Base-by-base conservation (phyloP, 1,140 invertebrate species). In the Eupristina koningsbergeri region DNA sequence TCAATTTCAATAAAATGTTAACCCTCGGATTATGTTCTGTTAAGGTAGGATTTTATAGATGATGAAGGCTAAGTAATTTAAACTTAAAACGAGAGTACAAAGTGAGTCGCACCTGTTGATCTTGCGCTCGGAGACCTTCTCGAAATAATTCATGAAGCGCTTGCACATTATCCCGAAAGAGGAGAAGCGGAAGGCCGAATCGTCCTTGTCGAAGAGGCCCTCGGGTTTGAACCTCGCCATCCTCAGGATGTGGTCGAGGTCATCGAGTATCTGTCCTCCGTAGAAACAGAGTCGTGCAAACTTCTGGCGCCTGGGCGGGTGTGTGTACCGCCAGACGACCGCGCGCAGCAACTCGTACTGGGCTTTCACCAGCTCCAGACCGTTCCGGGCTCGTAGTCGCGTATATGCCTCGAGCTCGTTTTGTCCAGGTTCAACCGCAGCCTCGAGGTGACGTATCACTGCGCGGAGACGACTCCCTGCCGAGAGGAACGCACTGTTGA, bases 91-190 rank as follows among this genome's bases (percentile, higher is more conserved):
- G 17, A 17, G 36, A 6, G 11, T 3, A 19, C 22, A 17, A 13
- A 34, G 26, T 36, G 19, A 47, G 9, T 5, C 76, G 31, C 83
- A 92, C 91, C 87, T 91, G 87, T 93, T 93, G 58, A 92, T 71
- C 73, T 85, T 89, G 36, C 87, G 87, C 67, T 93, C 92, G 0
- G 92, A 91, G n/a, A 90, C 85, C 45, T 89, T 92, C 85, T 93
- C 92, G 76, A 92, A 93, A 69, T 90, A 90, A 58, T 92, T 89
- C 91, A 93, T 92, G 74, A 92, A 93, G 8, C 86, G 81, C 81
- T 92, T 92, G 86, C 90, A 92, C 29, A 86, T 80, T 7, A 73
- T 47, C 1, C 84, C 50, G 50, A 91, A 91, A 0, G 31, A 67
- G 6, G 34, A n/a, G 13, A 89, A 75, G 17, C 41, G 63, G 8